Conservation (phyloP, 2,888 invertebrate species). For the Melieria crassipennis region DNA sequence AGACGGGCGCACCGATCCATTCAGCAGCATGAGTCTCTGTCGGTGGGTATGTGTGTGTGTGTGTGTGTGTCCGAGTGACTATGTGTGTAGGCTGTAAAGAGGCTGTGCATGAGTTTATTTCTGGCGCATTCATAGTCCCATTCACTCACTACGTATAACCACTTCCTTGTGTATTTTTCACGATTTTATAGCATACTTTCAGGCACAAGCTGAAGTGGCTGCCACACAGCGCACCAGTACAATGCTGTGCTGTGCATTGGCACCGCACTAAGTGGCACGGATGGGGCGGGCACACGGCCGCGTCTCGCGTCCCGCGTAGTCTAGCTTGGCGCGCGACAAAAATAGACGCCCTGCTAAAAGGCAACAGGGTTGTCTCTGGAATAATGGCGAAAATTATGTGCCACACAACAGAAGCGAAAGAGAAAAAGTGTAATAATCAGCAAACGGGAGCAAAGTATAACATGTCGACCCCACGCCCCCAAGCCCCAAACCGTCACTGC, state of each 20-base stretch:
- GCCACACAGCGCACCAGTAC: no score
- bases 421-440: not conserved
- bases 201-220: constrained; percentile 7
- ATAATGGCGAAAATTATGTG: no score
- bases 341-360: not conserved
- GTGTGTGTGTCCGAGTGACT: not conserved
- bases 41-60: not conserved
- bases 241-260: no score
- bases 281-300: no score
- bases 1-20: not conserved
- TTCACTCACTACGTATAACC: not conserved
- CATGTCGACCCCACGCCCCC: constrained; percentile 11
- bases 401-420: not conserved
- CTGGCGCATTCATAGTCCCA: not conserved
- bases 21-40: not conserved
- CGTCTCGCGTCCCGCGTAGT: no score
- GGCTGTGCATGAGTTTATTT: not conserved
- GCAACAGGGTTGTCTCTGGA: not conserved
- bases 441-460: not conserved
- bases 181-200: constrained; percentile 23
- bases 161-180: constrained; percentile 2
- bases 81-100: not conserved
- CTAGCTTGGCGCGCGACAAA: not conserved
- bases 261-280: no score
- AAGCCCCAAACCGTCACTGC: not conserved